Evolutionary conservation across 2,113 vertebrate species (phyloP).

Genomic region (Hystrix brachyura): DNA sequence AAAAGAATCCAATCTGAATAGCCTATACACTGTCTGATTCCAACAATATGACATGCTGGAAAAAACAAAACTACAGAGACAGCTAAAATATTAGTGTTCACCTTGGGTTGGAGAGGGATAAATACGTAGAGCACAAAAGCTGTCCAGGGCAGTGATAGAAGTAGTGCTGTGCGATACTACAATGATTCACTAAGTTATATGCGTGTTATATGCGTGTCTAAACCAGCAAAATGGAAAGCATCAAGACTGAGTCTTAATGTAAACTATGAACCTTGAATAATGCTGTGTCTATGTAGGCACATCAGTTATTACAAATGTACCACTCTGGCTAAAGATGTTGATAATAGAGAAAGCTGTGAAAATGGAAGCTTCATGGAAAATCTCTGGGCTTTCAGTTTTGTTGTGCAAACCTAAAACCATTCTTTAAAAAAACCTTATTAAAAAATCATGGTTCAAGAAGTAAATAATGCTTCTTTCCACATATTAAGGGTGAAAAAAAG

Average conservation of each 20-base stretch:
- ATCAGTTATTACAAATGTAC: not conserved
- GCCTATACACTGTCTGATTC: not conserved
- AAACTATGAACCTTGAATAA: not conserved
- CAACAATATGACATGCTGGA: not conserved
- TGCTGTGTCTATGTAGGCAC: not conserved
- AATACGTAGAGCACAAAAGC: not conserved
- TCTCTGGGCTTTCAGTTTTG: not conserved
- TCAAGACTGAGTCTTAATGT: not conserved
- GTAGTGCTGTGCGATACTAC: not conserved
- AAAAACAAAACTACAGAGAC: not conserved
- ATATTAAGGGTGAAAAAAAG: not conserved
- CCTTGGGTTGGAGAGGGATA: not conserved
- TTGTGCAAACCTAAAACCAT: not conserved
- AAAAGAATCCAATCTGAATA: not conserved
- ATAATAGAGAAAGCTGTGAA: too few relatives aligned
- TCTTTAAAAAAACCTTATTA: not conserved
- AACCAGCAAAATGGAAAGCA: not conserved
- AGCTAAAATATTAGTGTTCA: not conserved
- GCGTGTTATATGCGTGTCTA: not conserved
- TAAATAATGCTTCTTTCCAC: not conserved
- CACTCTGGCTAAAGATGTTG: not conserved
- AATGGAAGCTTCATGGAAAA: not conserved
- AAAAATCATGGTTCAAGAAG: not conserved
- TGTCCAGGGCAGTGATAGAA: not conserved
- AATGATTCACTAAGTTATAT: too few relatives aligned